Base-by-base conservation (phyloP, 2,888 invertebrate genomes). In the Tetranychus truncatus region DNA sequence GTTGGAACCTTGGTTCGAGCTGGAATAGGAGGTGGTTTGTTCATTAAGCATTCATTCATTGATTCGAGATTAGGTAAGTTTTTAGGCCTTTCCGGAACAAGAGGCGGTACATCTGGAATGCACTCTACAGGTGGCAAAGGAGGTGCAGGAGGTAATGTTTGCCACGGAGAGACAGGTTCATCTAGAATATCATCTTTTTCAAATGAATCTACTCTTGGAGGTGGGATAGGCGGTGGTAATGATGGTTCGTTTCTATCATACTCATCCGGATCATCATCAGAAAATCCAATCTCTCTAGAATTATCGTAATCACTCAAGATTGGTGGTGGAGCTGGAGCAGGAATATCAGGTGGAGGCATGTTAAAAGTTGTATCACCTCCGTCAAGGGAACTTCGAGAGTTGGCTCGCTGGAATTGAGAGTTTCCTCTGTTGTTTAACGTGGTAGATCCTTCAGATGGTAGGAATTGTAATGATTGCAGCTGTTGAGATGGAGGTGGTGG, bases 181-280 rank as follows among this genome's bases (percentile, higher is more conserved):
- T 74, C 72, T 45, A 73, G 34, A n/a, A 21, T 34, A 45, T 45
- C 55, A 65, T 18, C 72, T 34, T 71, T 74, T 69, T 76, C 66
- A 73, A 72, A 46, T 67, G 76, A 74, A 66, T 74, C 75, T 21
- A 76, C 73, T 67, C 77, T 75, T 71, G 77, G 77, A 6, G 78
- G 77, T 65, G 78, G 78, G n/a, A 78, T 76, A 15, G 77, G 77
- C 21, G 77, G 74, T 8, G 76, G 76, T 6, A 76, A 65, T 9
- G 74, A 44, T 24, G 71, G 66, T 55, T 72, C 66, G 11, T 72
- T 24, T 18, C 69, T 71, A 21, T 74, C 67, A 20, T 18, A 65
- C 45, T 75, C 72, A 66, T 21, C 75, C 18, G 44, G 55, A 5
- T 45, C 75, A 0, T 45, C 7, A 15, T 72, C 67, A 9, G 45